Evolutionary conservation across 2,888 invertebrate species (phyloP).

Genomic region (Cynaeus angustus): DNA sequence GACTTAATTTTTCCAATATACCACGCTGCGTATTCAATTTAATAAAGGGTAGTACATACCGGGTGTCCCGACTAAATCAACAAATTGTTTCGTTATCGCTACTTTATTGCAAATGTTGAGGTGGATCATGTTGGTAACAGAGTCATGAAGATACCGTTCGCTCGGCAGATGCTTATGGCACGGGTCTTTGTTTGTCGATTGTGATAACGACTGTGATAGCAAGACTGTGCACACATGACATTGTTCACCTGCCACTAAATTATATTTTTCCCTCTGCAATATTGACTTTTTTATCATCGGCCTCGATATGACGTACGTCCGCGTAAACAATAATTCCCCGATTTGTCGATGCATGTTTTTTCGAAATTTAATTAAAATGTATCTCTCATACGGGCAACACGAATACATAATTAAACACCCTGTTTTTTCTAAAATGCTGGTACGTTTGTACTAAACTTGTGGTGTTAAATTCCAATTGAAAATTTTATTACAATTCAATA

Average conservation of each 20-base stretch:
- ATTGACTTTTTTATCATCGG: slow-evolving; percentile 9
- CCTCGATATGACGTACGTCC: slow-evolving; percentile 12
- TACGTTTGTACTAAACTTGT: slow-evolving; percentile 34
- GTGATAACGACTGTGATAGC: slow-evolving; percentile 44
- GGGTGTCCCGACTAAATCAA: slow-evolving; percentile 12
- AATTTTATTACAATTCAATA: slow-evolving; percentile 34
- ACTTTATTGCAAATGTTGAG: slow-evolving; percentile 10
- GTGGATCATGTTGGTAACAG: too few species aligned
- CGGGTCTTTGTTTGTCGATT: slow-evolving; percentile 44
- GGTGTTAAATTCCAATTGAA: slow-evolving; percentile 40
- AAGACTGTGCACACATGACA: slow-evolving; percentile 32
- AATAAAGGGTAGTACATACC: slow-evolving; percentile 28
- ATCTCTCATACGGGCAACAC: slow-evolving; percentile 53
- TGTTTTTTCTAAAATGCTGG: slow-evolving; percentile 52
- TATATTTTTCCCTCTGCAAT: slow-evolving; percentile 24
- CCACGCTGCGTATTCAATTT: slow-evolving; percentile 24
- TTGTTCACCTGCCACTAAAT: slow-evolving; percentile 49
- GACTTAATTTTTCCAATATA: slow-evolving; percentile 27
- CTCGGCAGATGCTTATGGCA: slow-evolving; percentile 44
- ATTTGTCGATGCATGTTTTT: slow-evolving; percentile 29
- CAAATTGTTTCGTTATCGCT: slow-evolving; percentile 10
- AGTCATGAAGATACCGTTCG: slow-evolving; percentile 7
- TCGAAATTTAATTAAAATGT: slow-evolving; percentile 50
- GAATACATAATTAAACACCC: slow-evolving; percentile 60
- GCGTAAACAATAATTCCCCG: slow-evolving; percentile 2